Base-by-base conservation (phyloP, 2,797 vertebrate species). In the Phyllotis vaccarum region DNA sequence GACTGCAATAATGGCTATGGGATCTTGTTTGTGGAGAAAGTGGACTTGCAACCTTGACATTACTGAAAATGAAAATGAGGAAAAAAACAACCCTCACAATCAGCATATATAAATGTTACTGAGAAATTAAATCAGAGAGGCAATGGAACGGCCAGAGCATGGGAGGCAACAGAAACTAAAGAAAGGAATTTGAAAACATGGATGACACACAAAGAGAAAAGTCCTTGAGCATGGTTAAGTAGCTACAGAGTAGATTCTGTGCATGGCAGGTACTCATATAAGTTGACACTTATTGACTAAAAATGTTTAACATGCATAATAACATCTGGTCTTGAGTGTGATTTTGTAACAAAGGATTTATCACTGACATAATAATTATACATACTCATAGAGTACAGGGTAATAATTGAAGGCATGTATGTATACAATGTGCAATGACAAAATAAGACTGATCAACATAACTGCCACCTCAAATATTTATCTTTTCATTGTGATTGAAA, bases 271-370 rank as follows among this genome's bases (percentile, higher is more conserved):
- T 79, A 74, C 24, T 74, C 68, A 72, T 43, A 94, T 49, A 54
- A 76, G 46, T 86, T 89, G 75, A 75, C 80, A 75, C 31, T 68
- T 91, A 93, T 19, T 68, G 22, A 91, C 82, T 58, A 37, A 56
- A 43, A 95, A 74, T 86, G 46, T 11, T 87, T 93, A 27, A 49
- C 24, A 66, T 37, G 29, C 16, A 80, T 27, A 13, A 31, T 52
- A 11, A 56, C 31, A 79, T 58, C 93, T 91, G 62, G 34, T 75
- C 37, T 22, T 96, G 29, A 72, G 68, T 92, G 29, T 9, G 37
- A 11, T 92, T 90, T 40, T 92, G 0, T 79, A 94, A 60, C 31
- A 72, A 64, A 54, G 8, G 37, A 14, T 76, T 78, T 82, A 43
- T 24, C 56, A 60, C 29, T 68, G 22, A 46, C 22, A 83, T 17